Conservation (phyloP, 2,888 invertebrate genomes). For the Perizoma affinitatum region DNA sequence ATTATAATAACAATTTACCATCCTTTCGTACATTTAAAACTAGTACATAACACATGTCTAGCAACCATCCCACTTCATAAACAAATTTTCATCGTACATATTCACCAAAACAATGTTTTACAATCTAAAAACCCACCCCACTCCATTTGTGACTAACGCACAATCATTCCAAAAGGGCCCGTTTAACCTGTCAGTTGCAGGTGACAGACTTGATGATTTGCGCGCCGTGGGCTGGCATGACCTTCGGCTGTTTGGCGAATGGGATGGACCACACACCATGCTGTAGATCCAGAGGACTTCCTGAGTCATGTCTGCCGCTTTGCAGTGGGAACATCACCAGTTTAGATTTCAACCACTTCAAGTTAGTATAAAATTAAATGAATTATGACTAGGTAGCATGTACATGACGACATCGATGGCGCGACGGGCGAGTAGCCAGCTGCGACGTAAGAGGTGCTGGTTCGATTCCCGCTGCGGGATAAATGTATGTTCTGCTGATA, state of each 20-base stretch:
- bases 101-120: constrained; percentile 2
- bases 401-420: no score
- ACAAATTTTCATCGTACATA: neutral
- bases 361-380: constrained; percentile 79
- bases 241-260: constrained; percentile 91
- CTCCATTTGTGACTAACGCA: constrained; percentile 73
- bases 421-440: no score
- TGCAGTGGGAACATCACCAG: constrained; percentile 92
- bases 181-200: constrained; percentile 80
- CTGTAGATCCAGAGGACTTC: constrained; percentile 89
- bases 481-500: no score
- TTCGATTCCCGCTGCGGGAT: no score
- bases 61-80: neutral
- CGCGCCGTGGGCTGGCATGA: constrained; percentile 93
- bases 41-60: neutral
- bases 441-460: no score
- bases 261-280: constrained; percentile 93
- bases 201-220: constrained; percentile 94
- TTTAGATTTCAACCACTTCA: constrained; percentile 92
- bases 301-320: constrained; percentile 88
- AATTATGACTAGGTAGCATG: neutral
- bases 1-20: no score
- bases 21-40: no score
- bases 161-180: constrained; percentile 57
- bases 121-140: neutral